Evolutionary conservation across 53 echinoderm and acorn worm genomes (phyloP).

Genomic region (Apostichopus leukothele): DNA sequence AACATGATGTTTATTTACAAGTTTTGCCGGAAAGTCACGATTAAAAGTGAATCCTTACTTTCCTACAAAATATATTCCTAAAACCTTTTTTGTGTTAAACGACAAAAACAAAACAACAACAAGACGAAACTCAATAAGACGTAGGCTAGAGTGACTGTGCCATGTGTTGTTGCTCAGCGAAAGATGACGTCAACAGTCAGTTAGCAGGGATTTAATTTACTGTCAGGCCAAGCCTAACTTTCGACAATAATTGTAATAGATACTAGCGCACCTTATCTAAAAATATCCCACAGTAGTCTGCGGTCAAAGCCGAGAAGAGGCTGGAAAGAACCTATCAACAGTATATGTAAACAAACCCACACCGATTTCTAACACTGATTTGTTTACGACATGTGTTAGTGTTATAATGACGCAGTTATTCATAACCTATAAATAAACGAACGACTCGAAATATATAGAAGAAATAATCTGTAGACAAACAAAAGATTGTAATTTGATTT

Average conservation of each 20-base stretch:
- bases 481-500: too few relatives aligned
- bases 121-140: too few relatives aligned
- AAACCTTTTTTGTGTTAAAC: too few relatives aligned
- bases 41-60: too few relatives aligned
- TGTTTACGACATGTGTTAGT: neutral
- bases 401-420: neutral
- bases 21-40: too few relatives aligned
- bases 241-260: neutral
- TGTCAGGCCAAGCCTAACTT: neutral
- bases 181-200: conserved; percentile 24
- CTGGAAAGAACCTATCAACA: neutral
- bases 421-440: neutral
- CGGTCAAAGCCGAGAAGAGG: neutral
- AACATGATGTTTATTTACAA: too few relatives aligned
- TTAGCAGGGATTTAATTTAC: conserved; percentile 9
- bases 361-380: neutral
- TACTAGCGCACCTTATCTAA: conserved; percentile 13
- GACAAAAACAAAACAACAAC: too few relatives aligned
- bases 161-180: too few relatives aligned
- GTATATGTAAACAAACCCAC: neutral
- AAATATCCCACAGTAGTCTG: conserved; percentile 13
- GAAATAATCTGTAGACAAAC: too few relatives aligned
- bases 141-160: too few relatives aligned
- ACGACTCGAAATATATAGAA: too few relatives aligned
- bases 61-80: too few relatives aligned